Evolutionary conservation across 1,140 invertebrate species (phyloP).

Genomic region (Sycobia sp.): DNA sequence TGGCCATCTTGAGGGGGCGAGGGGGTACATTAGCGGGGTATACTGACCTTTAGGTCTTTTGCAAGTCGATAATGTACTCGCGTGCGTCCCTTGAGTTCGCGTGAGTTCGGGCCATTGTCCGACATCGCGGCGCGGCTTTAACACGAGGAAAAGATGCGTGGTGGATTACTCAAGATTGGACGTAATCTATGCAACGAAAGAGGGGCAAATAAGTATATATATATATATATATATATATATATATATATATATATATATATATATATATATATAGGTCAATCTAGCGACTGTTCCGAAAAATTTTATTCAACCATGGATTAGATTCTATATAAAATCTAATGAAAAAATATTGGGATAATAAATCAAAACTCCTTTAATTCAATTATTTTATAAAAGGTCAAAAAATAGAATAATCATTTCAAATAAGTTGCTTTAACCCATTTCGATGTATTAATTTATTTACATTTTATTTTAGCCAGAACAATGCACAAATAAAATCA

Average conservation of each 20-base stretch:
- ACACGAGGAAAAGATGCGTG: slow-evolving; percentile 11
- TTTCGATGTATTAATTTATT: slow-evolving; percentile 25
- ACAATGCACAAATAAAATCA: slow-evolving; percentile 5
- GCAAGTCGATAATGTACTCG: slow-evolving; percentile 33
- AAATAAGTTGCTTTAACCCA: not conserved
- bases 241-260: too few relatives aligned
- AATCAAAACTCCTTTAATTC: slow-evolving; percentile 6
- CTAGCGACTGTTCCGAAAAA: too few relatives aligned
- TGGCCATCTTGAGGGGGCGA: not conserved
- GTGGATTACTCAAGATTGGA: slow-evolving; percentile 20
- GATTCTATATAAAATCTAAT: slow-evolving; percentile 20
- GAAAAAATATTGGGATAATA: slow-evolving; percentile 24
- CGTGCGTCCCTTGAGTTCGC: slow-evolving; percentile 24
- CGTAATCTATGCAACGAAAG: not conserved
- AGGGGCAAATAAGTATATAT: too few relatives aligned
- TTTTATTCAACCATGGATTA: slow-evolving; percentile 1
- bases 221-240: too few relatives aligned
- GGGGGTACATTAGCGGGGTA: slow-evolving; percentile 14
- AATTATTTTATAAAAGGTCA: not conserved
- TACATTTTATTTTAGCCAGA: slow-evolving; percentile 13
- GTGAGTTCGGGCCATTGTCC: slow-evolving; percentile 19
- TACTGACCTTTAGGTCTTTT: slow-evolving; percentile 33
- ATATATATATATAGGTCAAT: slow-evolving; percentile 25
- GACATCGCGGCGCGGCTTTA: not conserved
- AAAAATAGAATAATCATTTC: not conserved